phyloP scores from a whole-genome alignment of 2,888 invertebrate genomes.

The Yponomeuta plumbellus region DNA sequence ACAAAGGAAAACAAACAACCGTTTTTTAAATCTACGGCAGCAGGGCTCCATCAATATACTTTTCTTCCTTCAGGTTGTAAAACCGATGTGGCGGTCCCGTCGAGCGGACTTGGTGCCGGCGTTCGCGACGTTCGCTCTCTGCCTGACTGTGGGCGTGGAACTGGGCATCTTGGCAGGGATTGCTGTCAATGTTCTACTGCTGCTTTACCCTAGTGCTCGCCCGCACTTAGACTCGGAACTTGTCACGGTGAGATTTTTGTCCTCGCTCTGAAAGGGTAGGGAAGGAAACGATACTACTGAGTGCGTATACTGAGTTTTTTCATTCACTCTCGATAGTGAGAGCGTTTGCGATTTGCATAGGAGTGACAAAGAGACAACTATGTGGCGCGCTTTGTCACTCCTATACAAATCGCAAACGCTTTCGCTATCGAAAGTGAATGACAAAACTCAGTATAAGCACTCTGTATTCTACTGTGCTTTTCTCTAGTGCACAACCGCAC shows the following conservation, averaged over 20 bases:
- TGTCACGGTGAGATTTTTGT: conserved; percentile 71
- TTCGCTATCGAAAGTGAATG: too few species aligned
- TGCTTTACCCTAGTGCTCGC: conserved; percentile 88
- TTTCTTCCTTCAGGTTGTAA: conserved; percentile 76
- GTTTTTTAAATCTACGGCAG: too few species aligned
- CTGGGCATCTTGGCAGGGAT: conserved; percentile 91
- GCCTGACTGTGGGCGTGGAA: conserved; percentile 89
- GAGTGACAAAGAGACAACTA: too few species aligned
- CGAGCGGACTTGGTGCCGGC: conserved; percentile 88
- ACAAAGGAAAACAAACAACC: too few species aligned
- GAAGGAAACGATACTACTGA: too few species aligned
- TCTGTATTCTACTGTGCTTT: too few species aligned
- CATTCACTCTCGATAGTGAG: too few species aligned
- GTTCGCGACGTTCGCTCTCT: conserved; percentile 88
- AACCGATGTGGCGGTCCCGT: conserved; percentile 90
- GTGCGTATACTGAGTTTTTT: too few species aligned
- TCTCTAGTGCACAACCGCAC: conserved; percentile 44
- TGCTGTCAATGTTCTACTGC: conserved; percentile 83
- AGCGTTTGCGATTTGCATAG: too few species aligned
- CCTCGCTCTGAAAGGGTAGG: conserved; percentile 87
- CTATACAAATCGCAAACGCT: too few species aligned
- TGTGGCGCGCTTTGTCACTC: too few species aligned
- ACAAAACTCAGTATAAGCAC: too few species aligned
- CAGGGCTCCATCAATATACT: background rate
- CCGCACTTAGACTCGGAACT: conserved; percentile 86